Conservation (phyloP, 1,140 invertebrate genomes). For the Drosophila tropicalis region DNA sequence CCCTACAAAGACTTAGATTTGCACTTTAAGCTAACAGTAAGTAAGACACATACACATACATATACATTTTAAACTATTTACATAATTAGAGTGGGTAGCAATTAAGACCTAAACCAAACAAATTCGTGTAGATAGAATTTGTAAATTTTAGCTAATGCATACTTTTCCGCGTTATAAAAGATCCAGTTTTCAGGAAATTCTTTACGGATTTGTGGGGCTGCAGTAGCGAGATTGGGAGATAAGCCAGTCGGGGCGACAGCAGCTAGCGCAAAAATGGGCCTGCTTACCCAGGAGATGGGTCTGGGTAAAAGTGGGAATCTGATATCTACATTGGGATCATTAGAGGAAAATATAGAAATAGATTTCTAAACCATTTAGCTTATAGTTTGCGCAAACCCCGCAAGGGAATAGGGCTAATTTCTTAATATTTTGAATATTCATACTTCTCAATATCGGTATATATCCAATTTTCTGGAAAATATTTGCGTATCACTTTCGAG, state of each 20-base stretch:
- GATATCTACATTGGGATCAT: not conserved
- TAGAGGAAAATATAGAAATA: not conserved
- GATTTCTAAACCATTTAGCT: not conserved
- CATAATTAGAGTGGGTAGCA: not conserved
- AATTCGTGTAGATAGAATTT: not conserved
- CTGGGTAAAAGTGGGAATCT: not conserved
- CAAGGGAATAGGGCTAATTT: not conserved
- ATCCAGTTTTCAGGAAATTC: slow-evolving; percentile 16
- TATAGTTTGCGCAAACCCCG: not conserved
- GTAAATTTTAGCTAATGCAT: not conserved
- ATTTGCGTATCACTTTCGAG: not conserved
- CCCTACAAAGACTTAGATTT: too few relatives aligned
- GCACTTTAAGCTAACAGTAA: too few relatives aligned
- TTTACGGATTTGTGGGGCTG: not conserved
- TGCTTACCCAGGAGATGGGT: not conserved
- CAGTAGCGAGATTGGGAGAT: not conserved
- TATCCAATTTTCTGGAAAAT: slow-evolving; percentile 44
- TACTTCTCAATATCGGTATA: slow-evolving; percentile 44
- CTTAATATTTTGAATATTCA: not conserved
- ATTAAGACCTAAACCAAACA: not conserved
- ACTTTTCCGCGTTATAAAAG: slow-evolving; percentile 7
- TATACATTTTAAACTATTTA: not conserved
- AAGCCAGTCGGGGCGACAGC: not conserved
- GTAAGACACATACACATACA: not conserved
- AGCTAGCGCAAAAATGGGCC: not conserved